Evolutionary conservation across 2,113 vertebrate genomes (phyloP).

Genomic region (Glaucomys volans): DNA sequence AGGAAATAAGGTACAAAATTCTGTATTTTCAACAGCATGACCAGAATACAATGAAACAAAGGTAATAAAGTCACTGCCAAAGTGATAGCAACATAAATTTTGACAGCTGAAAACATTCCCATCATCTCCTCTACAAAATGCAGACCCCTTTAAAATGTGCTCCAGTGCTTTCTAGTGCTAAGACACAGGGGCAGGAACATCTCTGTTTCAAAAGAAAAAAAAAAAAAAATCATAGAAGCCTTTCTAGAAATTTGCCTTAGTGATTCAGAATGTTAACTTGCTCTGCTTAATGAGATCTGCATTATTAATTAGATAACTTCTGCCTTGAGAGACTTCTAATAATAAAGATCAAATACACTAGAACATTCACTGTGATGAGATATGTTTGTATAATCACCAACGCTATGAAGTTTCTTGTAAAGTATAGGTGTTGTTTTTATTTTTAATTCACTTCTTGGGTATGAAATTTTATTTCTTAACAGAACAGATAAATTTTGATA

Average conservation of each 20-base stretch:
- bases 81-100: conserved; percentile 2
- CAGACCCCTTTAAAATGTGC: background rate
- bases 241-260: background rate
- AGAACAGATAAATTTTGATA: background rate
- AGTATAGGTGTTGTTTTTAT: background rate
- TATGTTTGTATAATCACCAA: background rate
- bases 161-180: background rate
- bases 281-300: background rate
- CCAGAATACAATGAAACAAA: conserved; percentile 31
- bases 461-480: background rate
- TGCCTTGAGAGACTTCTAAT: background rate
- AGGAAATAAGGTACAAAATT: background rate
- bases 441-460: conserved; percentile 36
- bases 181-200: background rate
- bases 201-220: background rate
- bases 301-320: conserved; percentile 36
- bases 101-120: background rate
- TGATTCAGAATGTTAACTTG: conserved; percentile 23
- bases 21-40: background rate
- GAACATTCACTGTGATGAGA: background rate
- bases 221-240: background rate
- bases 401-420: background rate
- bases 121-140: background rate
- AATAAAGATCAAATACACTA: conserved; percentile 42
- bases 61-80: background rate